Conservation (phyloP, 2,113 vertebrate genomes). For the Noctilio leporinus region DNA sequence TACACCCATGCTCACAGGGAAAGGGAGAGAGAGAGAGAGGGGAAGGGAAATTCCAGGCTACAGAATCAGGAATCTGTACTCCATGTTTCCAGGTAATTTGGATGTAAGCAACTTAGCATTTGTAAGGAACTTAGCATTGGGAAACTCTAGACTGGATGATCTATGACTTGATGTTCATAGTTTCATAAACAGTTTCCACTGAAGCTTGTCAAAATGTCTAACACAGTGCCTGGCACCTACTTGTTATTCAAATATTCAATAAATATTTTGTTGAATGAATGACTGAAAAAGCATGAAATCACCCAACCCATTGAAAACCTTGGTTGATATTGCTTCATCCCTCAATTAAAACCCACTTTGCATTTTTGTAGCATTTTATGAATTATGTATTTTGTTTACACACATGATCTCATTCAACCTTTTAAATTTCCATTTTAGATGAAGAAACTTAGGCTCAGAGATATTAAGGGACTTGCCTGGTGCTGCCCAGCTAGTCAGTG, state of each 20-base stretch:
- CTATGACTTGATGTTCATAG: background rate
- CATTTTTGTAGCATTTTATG: background rate
- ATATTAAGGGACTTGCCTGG: rapidly evolving
- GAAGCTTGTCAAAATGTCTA: background rate
- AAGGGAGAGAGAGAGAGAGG: background rate
- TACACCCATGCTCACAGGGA: background rate
- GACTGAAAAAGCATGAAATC: background rate
- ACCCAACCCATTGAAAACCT: background rate
- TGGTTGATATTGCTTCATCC: background rate
- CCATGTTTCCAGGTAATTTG: background rate
- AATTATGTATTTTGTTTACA: background rate
- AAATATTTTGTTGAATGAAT: background rate
- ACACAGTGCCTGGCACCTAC: background rate
- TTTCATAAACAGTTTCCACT: background rate
- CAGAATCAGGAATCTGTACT: background rate
- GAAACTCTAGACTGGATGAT: background rate
- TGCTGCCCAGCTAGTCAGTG: background rate
- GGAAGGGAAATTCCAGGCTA: background rate
- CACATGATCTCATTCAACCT: background rate
- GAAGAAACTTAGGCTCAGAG: background rate
- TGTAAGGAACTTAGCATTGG: background rate
- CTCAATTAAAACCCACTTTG: background rate
- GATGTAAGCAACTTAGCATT: background rate
- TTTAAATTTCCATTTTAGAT: background rate
- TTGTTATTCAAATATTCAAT: background rate